Conservation (phyloP, 1,140 invertebrate genomes). For the Helicoverpa armigera region DNA sequence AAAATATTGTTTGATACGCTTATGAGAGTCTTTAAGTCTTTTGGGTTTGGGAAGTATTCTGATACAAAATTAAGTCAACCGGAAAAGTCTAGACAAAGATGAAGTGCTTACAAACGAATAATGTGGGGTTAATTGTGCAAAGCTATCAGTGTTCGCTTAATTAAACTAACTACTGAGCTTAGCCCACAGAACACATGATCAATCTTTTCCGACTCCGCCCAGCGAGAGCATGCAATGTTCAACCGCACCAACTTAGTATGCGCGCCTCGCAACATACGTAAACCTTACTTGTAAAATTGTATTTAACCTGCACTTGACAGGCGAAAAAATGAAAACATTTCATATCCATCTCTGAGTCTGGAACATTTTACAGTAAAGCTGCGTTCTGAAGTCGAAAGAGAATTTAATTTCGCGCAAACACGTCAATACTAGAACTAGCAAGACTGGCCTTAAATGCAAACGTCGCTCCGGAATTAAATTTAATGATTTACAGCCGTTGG, state of each 20-base stretch:
- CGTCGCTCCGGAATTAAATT: constrained; percentile 56
- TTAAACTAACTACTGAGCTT: not conserved
- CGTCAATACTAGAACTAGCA: constrained; percentile 45
- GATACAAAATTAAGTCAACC: not conserved
- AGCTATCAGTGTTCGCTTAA: not conserved
- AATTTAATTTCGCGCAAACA: constrained; percentile 43
- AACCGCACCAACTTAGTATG: not conserved
- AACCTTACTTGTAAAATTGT: constrained; percentile 17
- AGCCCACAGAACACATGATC: constrained; percentile 10
- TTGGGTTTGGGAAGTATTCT: not conserved
- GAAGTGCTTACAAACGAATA: not conserved
- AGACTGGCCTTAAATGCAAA: constrained; percentile 52
- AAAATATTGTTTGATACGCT: no score
- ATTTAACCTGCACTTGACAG: constrained; percentile 22
- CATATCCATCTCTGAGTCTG: constrained; percentile 27
- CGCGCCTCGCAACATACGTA: constrained; percentile 11
- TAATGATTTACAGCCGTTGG: constrained; percentile 57
- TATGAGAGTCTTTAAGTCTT: not conserved
- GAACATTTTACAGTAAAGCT: constrained; percentile 21
- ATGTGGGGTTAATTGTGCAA: not conserved
- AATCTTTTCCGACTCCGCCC: constrained; percentile 18
- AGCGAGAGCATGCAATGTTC: constrained; percentile 12
- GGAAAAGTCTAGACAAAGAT: not conserved
- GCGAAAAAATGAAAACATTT: constrained; percentile 35
- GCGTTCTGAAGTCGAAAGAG: constrained; percentile 24